Conservation (phyloP, 2,113 vertebrate species). For the Planiliza haematocheilus region DNA sequence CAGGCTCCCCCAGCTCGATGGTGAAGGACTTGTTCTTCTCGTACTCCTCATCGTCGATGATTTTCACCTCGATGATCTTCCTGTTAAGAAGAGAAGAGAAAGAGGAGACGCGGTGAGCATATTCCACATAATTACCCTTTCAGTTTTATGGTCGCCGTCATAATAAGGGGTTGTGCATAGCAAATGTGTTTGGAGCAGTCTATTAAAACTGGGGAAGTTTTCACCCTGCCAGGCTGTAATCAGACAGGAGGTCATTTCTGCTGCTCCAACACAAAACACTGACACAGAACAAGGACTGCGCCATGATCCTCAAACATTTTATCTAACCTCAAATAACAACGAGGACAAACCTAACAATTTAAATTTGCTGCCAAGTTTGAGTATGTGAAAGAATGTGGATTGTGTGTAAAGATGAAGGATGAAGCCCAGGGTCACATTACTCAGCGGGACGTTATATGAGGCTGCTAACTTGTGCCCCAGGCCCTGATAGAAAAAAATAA, state of each 20-base stretch:
- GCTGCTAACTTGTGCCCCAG: neutral
- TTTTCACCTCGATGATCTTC: conserved; percentile 85
- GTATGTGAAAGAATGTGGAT: no score
- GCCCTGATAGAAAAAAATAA: neutral
- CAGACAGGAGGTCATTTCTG: conserved; percentile 12
- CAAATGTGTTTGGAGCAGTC: neutral
- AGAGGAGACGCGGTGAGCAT: neutral
- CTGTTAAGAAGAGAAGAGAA: conserved; percentile 62
- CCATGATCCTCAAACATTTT: neutral
- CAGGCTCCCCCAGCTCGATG: conserved; percentile 83
- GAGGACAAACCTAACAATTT: neutral
- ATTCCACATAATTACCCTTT: conserved; percentile 8
- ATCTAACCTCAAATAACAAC: neutral
- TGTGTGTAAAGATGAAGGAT: conserved; percentile 7
- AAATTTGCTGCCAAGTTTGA: neutral
- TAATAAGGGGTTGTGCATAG: neutral
- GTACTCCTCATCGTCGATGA: conserved; percentile 85
- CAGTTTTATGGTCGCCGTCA: conserved; percentile 1
- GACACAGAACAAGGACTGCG: neutral
- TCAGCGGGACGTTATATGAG: no score
- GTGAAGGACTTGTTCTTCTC: conserved; percentile 85
- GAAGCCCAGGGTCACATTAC: neutral
- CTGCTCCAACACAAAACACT: neutral
- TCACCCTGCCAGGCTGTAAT: neutral
- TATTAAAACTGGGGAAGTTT: conserved; percentile 19